A percentile compares a stretch with the other conserved stretches of the same genome.
phyloP scores from a whole-genome alignment of 2,113 vertebrate species.

The Lasiurus borealis region DNA sequence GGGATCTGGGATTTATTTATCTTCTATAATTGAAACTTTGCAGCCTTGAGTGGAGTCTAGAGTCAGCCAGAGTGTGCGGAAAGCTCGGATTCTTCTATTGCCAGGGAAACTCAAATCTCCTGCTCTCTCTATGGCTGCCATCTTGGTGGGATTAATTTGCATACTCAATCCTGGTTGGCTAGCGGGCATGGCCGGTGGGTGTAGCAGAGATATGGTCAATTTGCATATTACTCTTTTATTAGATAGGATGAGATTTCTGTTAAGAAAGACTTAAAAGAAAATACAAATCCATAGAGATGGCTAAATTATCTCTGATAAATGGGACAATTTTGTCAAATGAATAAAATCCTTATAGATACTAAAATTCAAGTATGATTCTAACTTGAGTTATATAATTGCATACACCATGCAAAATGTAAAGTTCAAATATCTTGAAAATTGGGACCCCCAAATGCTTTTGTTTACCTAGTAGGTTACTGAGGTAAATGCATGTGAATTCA shows the following conservation, averaged over 20 bases:
- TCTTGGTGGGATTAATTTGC: no score
- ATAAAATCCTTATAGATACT: slow-evolving; percentile 23
- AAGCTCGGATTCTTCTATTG: no score
- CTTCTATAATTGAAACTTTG: no score
- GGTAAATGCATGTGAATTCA: background rate
- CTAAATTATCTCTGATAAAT: slow-evolving; percentile 16
- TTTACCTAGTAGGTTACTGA: slow-evolving; percentile 5
- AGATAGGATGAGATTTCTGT: background rate
- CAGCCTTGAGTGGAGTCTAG: no score
- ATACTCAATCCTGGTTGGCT: no score
- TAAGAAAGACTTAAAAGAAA: background rate
- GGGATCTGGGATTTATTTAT: no score
- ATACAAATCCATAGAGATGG: background rate
- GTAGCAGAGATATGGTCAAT: no score
- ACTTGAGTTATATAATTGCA: background rate
- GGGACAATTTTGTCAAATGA: background rate
- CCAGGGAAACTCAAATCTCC: no score
- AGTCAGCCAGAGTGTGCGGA: no score
- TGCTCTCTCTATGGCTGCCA: no score
- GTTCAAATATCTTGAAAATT: background rate
- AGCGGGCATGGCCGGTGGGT: no score
- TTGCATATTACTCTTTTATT: no score
- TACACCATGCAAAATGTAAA: background rate
- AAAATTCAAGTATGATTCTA: slow-evolving; percentile 21
- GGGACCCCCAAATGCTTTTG: background rate